These are phyloP conservation scores for Drosophila saltans DNA, from an alignment of 1,140 invertebrate genomes.

Conservation along the genomic window DNA sequence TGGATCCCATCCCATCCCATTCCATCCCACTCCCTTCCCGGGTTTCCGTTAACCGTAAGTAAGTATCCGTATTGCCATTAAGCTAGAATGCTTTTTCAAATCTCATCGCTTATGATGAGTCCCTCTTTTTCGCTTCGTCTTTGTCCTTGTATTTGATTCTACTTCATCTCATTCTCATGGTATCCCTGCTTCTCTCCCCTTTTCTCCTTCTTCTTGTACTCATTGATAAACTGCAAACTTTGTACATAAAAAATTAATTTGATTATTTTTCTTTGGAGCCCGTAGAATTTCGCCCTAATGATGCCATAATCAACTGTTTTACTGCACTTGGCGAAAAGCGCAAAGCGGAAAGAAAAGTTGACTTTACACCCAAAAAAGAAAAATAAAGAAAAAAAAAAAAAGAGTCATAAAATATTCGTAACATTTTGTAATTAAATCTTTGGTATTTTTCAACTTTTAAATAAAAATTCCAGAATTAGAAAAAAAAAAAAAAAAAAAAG, in stretches of 20 bases:
- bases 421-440: constrained; percentile 13
- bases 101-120: constrained; percentile 68
- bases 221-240: constrained; percentile 73
- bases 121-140: background rate
- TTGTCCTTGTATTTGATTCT: constrained; percentile 1
- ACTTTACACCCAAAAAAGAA: constrained; percentile 29
- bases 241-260: constrained; percentile 80
- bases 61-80: constrained; percentile 30
- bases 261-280: constrained; percentile 57
- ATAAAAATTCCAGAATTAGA: background rate
- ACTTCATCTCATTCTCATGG: too few species aligned
- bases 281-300: constrained; percentile 73
- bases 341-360: constrained; percentile 53
- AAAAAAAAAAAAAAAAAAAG: background rate
- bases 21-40: background rate
- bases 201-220: constrained; percentile 9
- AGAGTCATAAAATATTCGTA: too few species aligned
- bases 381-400: background rate
- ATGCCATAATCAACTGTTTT: constrained; percentile 78
- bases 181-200: background rate
- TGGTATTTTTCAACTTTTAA: background rate
- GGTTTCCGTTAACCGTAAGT: background rate
- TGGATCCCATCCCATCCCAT: background rate
- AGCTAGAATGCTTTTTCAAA: constrained; percentile 38
- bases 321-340: constrained; percentile 56